Evolutionary conservation across 2,113 vertebrate species (phyloP).

Genomic region (Poecile atricapillus): DNA sequence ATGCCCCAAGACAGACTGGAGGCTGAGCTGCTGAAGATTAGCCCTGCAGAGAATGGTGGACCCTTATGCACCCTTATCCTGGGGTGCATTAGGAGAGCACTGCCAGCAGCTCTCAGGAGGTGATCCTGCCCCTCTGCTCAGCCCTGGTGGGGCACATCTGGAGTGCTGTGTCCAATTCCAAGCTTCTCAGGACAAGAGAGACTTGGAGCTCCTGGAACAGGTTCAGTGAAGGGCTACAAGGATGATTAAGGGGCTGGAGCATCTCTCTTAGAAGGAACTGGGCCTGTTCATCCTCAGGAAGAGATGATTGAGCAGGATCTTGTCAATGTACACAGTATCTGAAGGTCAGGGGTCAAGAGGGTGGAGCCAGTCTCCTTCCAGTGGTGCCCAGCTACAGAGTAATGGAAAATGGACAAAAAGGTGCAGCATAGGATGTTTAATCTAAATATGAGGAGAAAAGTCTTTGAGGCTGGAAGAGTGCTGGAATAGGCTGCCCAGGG

Average conservation of each 20-base stretch:
- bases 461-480: too few relatives aligned
- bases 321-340: too few relatives aligned
- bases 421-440: background rate
- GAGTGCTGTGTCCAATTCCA: background rate
- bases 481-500: background rate
- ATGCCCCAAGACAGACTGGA: too few relatives aligned
- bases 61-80: background rate
- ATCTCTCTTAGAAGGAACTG: background rate
- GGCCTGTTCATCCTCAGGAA: background rate
- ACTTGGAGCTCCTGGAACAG: fast-evolving
- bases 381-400: background rate
- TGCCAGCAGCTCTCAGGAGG: fast-evolving
- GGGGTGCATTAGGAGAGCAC: fast-evolving
- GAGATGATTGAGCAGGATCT: background rate
- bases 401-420: background rate
- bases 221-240: background rate
- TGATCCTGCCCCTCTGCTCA: background rate
- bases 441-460: background rate
- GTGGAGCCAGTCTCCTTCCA: background rate
- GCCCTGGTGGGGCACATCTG: background rate
- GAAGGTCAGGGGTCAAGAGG: background rate
- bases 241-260: too few relatives aligned
- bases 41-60: background rate
- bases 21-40: background rate
- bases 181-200: background rate